A percentile compares a stretch with the other conserved stretches of the same genome.
Conservation (phyloP, 2,888 invertebrate species). For the Cistogaster globosa region DNA sequence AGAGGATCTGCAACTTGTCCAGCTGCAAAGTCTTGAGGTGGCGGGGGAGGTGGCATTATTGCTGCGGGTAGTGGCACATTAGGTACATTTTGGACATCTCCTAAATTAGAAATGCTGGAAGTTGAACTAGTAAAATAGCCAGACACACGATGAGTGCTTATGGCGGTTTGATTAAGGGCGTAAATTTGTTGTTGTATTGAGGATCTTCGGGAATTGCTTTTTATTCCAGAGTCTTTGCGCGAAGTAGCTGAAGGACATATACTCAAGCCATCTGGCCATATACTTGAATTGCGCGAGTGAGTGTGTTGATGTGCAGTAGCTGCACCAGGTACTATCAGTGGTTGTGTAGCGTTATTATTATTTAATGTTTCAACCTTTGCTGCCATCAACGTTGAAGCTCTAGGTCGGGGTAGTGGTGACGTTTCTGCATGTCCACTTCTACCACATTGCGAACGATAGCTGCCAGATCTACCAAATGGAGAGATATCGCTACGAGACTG, state of each 20-base stretch:
- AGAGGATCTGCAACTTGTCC: conserved; percentile 86
- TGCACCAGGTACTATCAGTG: conserved; percentile 53
- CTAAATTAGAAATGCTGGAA: conserved; percentile 85
- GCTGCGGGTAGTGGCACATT: conserved; percentile 82
- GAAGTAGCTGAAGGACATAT: conserved; percentile 91
- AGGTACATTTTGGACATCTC: conserved; percentile 75
- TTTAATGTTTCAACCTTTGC: conserved; percentile 63
- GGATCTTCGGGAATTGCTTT: conserved; percentile 92
- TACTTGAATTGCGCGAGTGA: conserved; percentile 78
- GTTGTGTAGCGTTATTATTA: conserved; percentile 46
- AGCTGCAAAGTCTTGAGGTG: conserved; percentile 78
- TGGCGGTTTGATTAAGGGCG: conserved; percentile 87
- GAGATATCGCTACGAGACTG: conserved; percentile 89
- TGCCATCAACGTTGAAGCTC: conserved; percentile 82
- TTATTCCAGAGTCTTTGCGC: conserved; percentile 93
- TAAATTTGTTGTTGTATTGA: conserved; percentile 93
- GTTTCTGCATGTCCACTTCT: conserved; percentile 84
- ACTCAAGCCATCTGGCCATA: conserved; percentile 87
- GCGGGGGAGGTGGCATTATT: conserved; percentile 70
- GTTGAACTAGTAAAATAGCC: conserved; percentile 95
- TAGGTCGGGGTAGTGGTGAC: conserved; percentile 83
- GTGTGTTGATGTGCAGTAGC: conserved; percentile 64
- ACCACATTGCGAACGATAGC: conserved; percentile 88
- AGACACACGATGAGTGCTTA: conserved; percentile 91
- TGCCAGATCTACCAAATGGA: conserved; percentile 88